Base-by-base conservation (phyloP, 2,797 vertebrate species). In the Galaxias olidus region DNA sequence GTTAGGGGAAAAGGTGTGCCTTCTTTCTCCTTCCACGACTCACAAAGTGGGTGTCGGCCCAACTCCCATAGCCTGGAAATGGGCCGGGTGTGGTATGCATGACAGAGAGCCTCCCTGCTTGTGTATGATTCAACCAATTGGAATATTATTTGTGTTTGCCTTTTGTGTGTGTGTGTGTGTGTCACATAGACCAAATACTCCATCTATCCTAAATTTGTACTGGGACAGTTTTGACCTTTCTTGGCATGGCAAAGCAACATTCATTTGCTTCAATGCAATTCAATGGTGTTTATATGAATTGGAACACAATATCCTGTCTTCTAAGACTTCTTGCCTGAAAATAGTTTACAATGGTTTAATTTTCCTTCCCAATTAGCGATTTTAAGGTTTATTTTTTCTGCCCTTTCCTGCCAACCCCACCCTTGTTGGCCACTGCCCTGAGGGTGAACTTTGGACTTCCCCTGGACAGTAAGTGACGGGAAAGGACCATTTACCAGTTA, bases 41-140 rank as follows among this genome's bases (percentile, higher is more conserved):
- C 1, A 47, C 45, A 14, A 47, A 10, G 45, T 0, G 3, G 61
- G 66, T 30, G 46, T 59, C 13, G 45, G 20, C 44, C 58, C 20
- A 65, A 42, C 30, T n/a, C 46, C 49, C 10, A 4, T 9, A 41
- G 15, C 45, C 41, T 70, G 52, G 60, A 73, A 79, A 67, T 52
- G 58, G 61, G 48, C 50, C n/a, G n/a, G 65, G 20, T 59, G 70
- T 63, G 58, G 17, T n/a, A 55, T 44, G 64, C 40, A n/a, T 53
- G 49, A 63, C 56, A 13, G 14, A 50, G 58, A 69, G 59, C 13
- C 53, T 61, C 66, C 70, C 54, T 43, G 43, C 76, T 72, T 75
- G 59, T 68, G 59, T 76, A 65, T 65, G 77, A 72, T 73, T 79
- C 59, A 52, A 51, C n/a, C 55, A 77, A 74, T 67, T 46, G 45